Conservation (phyloP, 2,888 invertebrate genomes). For the Megalurothrips usitatus region DNA sequence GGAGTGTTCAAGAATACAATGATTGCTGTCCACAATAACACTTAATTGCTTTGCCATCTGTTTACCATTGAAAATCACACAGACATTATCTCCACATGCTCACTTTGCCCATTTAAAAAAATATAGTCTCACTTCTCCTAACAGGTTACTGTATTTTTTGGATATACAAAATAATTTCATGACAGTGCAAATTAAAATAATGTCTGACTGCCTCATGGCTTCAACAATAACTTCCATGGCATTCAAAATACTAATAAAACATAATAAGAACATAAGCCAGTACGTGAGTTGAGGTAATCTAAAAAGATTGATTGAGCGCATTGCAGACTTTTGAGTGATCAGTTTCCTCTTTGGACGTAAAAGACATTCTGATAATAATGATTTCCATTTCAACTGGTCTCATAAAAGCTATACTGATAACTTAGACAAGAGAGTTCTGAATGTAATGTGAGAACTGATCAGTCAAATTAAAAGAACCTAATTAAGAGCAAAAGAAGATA, state of each 20-base stretch:
- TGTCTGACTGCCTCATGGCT: conserved; percentile 6
- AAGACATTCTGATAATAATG: background rate
- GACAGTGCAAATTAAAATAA: conserved; percentile 18
- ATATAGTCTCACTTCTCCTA: conserved; percentile 5
- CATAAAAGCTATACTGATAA: background rate
- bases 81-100: background rate
- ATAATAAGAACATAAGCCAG: background rate
- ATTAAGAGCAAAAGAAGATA: background rate
- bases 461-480: conserved; percentile 3
- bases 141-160: background rate
- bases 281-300: background rate
- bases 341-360: background rate
- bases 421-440: background rate
- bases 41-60: background rate
- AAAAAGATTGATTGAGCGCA: background rate
- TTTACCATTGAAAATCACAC: background rate
- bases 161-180: conserved; percentile 15
- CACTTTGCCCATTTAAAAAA: conserved; percentile 9
- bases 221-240: conserved; percentile 23
- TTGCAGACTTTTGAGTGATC: background rate
- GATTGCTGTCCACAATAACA: background rate
- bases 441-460: background rate
- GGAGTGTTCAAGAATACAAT: background rate
- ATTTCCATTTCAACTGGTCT: too few species aligned
- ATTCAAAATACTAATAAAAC: background rate